Base-by-base conservation (phyloP, 2,888 invertebrate genomes). In the Diarsia dahlii region DNA sequence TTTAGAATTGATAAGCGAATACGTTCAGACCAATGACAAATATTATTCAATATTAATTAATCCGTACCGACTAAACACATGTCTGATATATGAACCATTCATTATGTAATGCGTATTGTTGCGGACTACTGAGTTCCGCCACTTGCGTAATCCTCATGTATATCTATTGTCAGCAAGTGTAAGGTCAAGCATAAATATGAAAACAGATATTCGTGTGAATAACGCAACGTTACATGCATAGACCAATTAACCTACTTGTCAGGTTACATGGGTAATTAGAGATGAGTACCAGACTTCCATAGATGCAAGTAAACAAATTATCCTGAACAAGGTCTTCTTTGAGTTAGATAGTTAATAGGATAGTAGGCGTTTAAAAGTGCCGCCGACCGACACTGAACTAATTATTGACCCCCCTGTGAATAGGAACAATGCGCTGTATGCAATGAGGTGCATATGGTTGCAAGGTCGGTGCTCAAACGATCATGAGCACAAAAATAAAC, bases 331-430 rank as follows among this genome's bases (percentile, higher is more conserved):
- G 78, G 78, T 74, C 84, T 87, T 81, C 88, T 88, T 88, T 74
- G 80, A 78, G 84, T 78, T n/a, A n/a, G n/a, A n/a, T n/a, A n/a
- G n/a, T n/a, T 91, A 92, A 94, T 92, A 91, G 75, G 87, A 84
- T 77, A 72, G 94, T 94, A 90, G 94, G 93, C 92, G 93, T 90
- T 80, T 81, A 85, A 91, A 92, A 91, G 85, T 87, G 81, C 90
- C 90, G 84, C 89, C 90, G 90, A 71, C 89, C 90, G 90, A 71
- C 86, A 80, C 64, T 89, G 82, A 81, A 87, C 87, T 91, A 94
- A 94, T 92, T 91, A 92, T 88, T 91, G 90, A 89, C 91, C 92
- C 90, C 89, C 90, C 89, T 85, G 89, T 90, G 86, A 85, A 86
- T 86, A 88, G 81, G 86, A 86, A 89, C 87, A 88, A 88, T 87